Conservation (phyloP, 2,888 invertebrate genomes). For the Odontomyia ornata region DNA sequence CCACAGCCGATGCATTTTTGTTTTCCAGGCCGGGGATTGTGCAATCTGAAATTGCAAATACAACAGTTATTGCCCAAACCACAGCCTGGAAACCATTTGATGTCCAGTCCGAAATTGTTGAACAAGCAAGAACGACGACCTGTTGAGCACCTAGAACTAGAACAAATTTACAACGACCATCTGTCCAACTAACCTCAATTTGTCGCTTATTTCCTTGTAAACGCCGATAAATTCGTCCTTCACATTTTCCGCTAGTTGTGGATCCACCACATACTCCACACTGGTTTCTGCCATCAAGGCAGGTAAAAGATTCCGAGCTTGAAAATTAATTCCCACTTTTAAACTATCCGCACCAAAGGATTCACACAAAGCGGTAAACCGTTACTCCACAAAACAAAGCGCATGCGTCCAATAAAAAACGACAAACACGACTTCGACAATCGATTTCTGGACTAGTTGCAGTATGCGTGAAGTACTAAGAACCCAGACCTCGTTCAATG, state of each 20-base stretch:
- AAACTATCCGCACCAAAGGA: too few species aligned
- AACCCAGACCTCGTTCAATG: constrained; percentile 22
- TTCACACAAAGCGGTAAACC: constrained; percentile 42
- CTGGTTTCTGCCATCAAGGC: background rate
- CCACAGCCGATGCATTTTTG: background rate
- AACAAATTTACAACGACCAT: background rate
- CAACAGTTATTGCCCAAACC: constrained; percentile 56
- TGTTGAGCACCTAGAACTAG: background rate
- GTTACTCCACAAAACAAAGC: constrained; percentile 47
- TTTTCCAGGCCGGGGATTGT: constrained; percentile 59
- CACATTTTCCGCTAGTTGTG: constrained; percentile 48
- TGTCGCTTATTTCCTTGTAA: constrained; percentile 52
- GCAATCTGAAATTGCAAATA: constrained; percentile 54
- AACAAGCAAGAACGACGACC: background rate
- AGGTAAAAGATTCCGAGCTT: too few species aligned
- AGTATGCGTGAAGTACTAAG: background rate
- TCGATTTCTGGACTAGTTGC: background rate
- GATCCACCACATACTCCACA: background rate
- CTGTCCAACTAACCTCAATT: constrained; percentile 54
- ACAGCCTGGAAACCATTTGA: constrained; percentile 53
- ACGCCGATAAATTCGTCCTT: constrained; percentile 51
- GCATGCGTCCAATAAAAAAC: constrained; percentile 39
- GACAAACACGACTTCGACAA: constrained; percentile 1
- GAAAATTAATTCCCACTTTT: too few species aligned
- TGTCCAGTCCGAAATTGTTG: background rate